Base-by-base conservation (phyloP, 2,113 vertebrate genomes). In the Odocoileus virginianus region DNA sequence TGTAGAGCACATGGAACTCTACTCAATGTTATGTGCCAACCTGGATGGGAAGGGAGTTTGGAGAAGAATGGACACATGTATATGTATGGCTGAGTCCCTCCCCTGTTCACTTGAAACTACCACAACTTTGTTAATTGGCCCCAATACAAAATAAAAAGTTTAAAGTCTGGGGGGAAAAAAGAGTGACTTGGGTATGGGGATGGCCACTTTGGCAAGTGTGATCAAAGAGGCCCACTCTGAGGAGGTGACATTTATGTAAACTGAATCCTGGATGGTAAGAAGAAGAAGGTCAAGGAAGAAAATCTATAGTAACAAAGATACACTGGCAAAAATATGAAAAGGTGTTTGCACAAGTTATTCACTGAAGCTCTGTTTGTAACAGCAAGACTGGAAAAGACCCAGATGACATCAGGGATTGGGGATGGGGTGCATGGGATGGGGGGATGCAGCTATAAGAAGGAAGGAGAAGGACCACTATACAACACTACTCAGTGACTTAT, bases 401-500 rank as follows among this genome's bases (percentile, higher is more conserved):
- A 9, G n/a, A 15, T 33, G 19, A 25, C 19, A 60, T 50, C 23
- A 0, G 78, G 16, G 78, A 71, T 71, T 10, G 3, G 67, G 19
- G 67, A 71, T 21, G n/a, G 19, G 19, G n/a, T 71, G 4, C n/a
- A 9, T 4, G 0, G 0, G 2, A 4, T 9, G 5, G 10, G 11
- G 14, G 33, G 8, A 14, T 2, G 4, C 54, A 85, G 40, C 27
- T 19, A n/a, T 1, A 14, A 15, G n/a, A 23, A 43, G 14, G 7
- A 60, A 27, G 1, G 9, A 47, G 52, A 55, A 50, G n/a, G 14
- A 27, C 30, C 27, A 43, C 10, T 17, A 1, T 16, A 13, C 11
- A 23, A 36, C 3, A 1, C 81, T 61, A 11, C 7, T 6, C 45
- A 7, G 50, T 40, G 84, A 87, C 55, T 74, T 61, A 5, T 13